Conservation (phyloP, 2,888 invertebrate genomes). For the Liopterus haemorrhoidalis region DNA sequence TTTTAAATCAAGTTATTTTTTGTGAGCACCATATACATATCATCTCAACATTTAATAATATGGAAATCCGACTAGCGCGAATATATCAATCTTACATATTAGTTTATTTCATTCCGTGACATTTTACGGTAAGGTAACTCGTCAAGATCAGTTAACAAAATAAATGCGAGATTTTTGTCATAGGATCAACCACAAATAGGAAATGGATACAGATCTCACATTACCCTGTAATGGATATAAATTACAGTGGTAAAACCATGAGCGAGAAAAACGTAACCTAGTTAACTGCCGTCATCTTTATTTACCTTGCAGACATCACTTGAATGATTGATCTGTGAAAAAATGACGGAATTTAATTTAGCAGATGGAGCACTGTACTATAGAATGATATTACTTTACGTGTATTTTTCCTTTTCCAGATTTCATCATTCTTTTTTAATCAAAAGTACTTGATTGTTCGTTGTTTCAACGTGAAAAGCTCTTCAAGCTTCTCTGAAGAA, state of each 20-base stretch:
- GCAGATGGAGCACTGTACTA: slow-evolving; percentile 28
- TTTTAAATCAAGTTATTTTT: no score
- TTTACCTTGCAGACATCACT: slow-evolving; percentile 31
- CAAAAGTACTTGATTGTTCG: slow-evolving; percentile 2
- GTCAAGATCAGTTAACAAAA: no score
- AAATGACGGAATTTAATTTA: slow-evolving; percentile 35
- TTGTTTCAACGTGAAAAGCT: slow-evolving; percentile 4
- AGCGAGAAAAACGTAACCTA: slow-evolving; percentile 21
- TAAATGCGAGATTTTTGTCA: no score
- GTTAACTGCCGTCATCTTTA: slow-evolving; percentile 30
- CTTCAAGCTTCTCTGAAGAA: no score
- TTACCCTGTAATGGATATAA: slow-evolving; percentile 25
- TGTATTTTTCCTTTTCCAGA: slow-evolving; percentile 5
- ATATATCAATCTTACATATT: no score
- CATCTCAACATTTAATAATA: no score
- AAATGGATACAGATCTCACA: no score
- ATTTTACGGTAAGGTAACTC: no score
- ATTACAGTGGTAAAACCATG: slow-evolving; percentile 19
- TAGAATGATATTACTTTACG: slow-evolving; percentile 8
- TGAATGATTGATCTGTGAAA: slow-evolving; percentile 34
- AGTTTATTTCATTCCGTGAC: no score
- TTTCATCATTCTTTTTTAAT: not conserved
- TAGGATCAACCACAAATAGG: no score
- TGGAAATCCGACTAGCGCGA: no score
- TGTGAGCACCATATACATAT: no score